phyloP scores from a whole-genome alignment of 2,113 vertebrate species.

The Percina caprodes region DNA sequence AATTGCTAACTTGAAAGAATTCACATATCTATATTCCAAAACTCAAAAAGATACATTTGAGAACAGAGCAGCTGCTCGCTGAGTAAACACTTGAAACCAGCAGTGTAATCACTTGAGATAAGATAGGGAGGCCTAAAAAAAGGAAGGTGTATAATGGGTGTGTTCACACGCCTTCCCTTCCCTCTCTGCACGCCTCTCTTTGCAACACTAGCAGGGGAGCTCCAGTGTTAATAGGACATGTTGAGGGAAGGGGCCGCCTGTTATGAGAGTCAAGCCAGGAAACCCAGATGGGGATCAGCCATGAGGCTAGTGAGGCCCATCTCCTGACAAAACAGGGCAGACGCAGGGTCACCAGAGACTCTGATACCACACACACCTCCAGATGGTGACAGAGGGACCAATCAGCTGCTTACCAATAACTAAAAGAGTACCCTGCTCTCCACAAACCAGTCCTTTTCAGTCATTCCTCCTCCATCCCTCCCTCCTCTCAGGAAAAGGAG shows the following conservation, averaged over 20 bases:
- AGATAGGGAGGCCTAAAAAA: conserved; percentile 44
- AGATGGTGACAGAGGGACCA: conserved; percentile 90
- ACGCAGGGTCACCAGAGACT: conserved; percentile 87
- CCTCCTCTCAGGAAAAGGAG: conserved; percentile 76
- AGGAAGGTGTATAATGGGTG: conserved; percentile 18
- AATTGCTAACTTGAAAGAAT: conserved; percentile 16
- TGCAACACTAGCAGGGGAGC: conserved; percentile 42
- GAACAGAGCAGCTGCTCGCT: conserved; percentile 34
- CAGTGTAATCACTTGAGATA: conserved; percentile 65
- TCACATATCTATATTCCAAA: not conserved
- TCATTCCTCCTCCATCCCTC: conserved; percentile 66
- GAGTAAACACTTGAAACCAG: conserved; percentile 47
- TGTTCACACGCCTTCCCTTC: conserved; percentile 27
- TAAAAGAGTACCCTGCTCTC: conserved; percentile 86
- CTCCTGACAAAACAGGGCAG: conserved; percentile 92
- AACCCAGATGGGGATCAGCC: conserved; percentile 78
- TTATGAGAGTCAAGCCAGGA: conserved; percentile 83
- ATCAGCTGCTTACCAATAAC: conserved; percentile 86
- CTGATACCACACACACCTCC: conserved; percentile 85
- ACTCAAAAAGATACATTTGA: conserved; percentile 31
- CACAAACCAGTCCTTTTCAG: conserved; percentile 34
- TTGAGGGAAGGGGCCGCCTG: conserved; percentile 55
- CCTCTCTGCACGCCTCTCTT: conserved; percentile 3
- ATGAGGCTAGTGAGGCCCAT: conserved; percentile 68
- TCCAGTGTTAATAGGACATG: conserved; percentile 48